A percentile compares a stretch with the other conserved stretches of the same genome.
Evolutionary conservation across 2,888 invertebrate species (phyloP).

Genomic region (Acanthosoma haemorrhoidale): DNA sequence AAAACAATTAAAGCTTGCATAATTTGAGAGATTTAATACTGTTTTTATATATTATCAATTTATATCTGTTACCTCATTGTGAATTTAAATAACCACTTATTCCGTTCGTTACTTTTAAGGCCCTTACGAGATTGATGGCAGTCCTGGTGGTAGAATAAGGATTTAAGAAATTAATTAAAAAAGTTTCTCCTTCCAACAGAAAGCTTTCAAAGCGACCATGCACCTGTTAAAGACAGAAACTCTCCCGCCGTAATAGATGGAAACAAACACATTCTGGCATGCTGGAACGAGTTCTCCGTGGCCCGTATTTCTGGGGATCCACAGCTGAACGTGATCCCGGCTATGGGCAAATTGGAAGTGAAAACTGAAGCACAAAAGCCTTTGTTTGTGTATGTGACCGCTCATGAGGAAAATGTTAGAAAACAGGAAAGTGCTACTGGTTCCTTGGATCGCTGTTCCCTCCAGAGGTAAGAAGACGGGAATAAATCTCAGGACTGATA

Average conservation of each 20-base stretch:
- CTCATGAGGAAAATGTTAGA: not conserved
- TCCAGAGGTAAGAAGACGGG: not conserved
- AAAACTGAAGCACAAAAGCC: not conserved
- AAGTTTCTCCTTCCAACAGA: not conserved
- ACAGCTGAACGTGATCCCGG: not conserved
- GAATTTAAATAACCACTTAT: too few species aligned
- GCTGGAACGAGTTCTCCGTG: not conserved
- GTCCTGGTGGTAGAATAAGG: too few species aligned
- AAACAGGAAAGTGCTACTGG: not conserved
- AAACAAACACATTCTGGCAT: not conserved
- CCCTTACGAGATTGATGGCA: too few species aligned
- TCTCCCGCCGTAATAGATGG: not conserved
- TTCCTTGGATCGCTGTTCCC: not conserved
- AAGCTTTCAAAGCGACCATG: not conserved
- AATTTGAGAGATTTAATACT: too few species aligned
- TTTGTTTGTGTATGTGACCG: conserved; percentile 9
- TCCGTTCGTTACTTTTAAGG: too few species aligned
- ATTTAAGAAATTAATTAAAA: too few species aligned
- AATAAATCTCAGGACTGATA: not conserved
- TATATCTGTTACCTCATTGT: too few species aligned
- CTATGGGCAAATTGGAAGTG: not conserved
- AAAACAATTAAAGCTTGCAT: too few species aligned
- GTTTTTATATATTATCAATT: too few species aligned
- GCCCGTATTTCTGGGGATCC: not conserved
- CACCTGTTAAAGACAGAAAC: not conserved